Conservation (phyloP, 1,140 invertebrate genomes). For the Bombyx mandarina region DNA sequence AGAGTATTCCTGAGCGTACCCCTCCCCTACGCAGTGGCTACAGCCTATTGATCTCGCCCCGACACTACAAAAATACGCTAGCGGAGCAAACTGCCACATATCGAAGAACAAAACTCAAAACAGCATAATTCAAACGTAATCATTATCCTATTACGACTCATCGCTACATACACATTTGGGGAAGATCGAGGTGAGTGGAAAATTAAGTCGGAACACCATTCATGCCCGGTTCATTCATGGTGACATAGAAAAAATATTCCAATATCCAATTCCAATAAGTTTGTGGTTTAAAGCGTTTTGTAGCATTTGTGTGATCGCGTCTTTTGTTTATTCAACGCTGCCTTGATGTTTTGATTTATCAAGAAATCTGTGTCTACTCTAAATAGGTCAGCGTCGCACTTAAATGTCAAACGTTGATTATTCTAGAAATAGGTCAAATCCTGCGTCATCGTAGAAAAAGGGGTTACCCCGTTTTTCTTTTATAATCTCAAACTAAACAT, state of each 20-base stretch:
- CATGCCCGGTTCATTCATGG: slow-evolving; percentile 25
- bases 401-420: slow-evolving; percentile 19
- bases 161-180: background rate
- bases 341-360: background rate
- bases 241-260: slow-evolving; percentile 31
- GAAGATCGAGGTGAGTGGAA: slow-evolving; percentile 30
- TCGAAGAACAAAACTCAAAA: no score
- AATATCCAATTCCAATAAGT: slow-evolving; percentile 9
- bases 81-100: slow-evolving; percentile 13
- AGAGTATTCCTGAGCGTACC: slow-evolving; percentile 16
- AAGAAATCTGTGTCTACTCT: background rate
- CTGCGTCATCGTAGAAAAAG: slow-evolving; percentile 11
- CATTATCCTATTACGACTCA: no score
- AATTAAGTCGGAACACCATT: slow-evolving; percentile 6
- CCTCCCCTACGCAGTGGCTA: slow-evolving; percentile 21
- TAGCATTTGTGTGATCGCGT: slow-evolving; percentile 6
- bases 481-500: no score
- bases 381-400: slow-evolving; percentile 8
- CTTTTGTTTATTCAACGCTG: slow-evolving; percentile 2
- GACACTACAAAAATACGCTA: slow-evolving; percentile 50
- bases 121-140: no score
- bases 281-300: slow-evolving; percentile 6
- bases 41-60: slow-evolving; percentile 48
- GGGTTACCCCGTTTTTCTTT: no score
- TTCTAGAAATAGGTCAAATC: slow-evolving; percentile 35